Base-by-base conservation (phyloP, 2,888 invertebrate genomes). In the Odontocolon sp. region DNA sequence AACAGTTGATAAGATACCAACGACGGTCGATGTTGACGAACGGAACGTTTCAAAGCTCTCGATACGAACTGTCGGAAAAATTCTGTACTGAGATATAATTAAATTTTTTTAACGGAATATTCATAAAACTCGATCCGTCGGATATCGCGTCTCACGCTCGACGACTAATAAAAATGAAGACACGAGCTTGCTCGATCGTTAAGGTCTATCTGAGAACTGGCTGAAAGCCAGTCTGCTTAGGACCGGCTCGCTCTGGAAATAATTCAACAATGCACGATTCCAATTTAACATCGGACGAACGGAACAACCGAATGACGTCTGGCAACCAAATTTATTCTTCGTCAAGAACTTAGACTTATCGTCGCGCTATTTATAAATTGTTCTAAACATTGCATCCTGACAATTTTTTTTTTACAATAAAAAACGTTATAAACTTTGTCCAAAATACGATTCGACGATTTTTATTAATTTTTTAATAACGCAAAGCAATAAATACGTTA, bases 201-300 rank as follows among this genome's bases (percentile, higher is more conserved):
- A 42, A 50, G 31, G 9, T 50, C 40, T 14, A 42, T 52, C 31
- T 2, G 42, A 64, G 57, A 77, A 81, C 80, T 81, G 81, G 80
- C 81, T 59, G n/a, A n/a, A 21, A 66, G 81, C 80, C 79, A 80
- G 69, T 77, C 75, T 47, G 69, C 78, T 26, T 79, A 47, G 31
- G 71, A 73, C 80, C 72, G 77, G 82, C 79, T 81, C 57, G 59
- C 64, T 83, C 83, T 82, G 83, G 84, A 81, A 81, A 82, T 82
- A 81, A 83, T 81, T 79, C 76, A 78, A 38, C 26, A 31, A 23
- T 16, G 52, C 50, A 57, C 61, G 66, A 79, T 77, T 77, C 71
- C 63, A 69, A 80, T 76, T 80, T 80, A 72, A 63, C 42, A 67
- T 76, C 66, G 63, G 78, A 78, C 42, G 38, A 40, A 26, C 40